Base-by-base conservation (phyloP, 2,888 invertebrate genomes). In the Chrysotoxum bicinctum region DNA sequence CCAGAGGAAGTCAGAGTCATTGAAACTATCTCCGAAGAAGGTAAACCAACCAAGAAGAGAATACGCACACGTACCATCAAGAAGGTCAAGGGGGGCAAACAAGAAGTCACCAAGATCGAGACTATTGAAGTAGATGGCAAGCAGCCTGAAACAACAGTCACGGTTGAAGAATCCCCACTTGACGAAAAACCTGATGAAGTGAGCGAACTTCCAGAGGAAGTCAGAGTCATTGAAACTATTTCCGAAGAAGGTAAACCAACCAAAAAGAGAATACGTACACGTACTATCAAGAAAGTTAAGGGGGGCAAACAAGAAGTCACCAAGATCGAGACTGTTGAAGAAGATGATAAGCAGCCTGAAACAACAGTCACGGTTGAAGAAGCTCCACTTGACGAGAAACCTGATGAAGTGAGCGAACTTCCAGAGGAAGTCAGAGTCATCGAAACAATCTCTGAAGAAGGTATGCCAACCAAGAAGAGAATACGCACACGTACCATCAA, bases 111-210 rank as follows among this genome's bases (percentile, higher is more conserved):
- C 3, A 90, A 90, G 88, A 91, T 92, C 72, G 89, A 90, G 45
- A 92, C 92, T 0, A 88, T 91, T 4, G 91, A 92, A 76, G 91
- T 91, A 88, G 91, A 91, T 50, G 89, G 88, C n/a, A 89, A 91
- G 62, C 86, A 88, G 2, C 91, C 92, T 0, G 89, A 90, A 5
- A 91, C 89, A 0, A 89, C 89, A 0, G 87, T 91, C 0, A 87
- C 87, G 7, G 88, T 88, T 10, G 88, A 87, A 76, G 89, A 73
- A 73, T 60, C 56, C 48, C 76, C 84, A 3, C 43, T 72, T 9
- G 70, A 76, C 16, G 66, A 88, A 74, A 83, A 87, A 74, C 77
- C 66, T 35, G n/a, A 89, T 87, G 62, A 91, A 89, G n/a, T 87
- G 2, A 12, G 81, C 43, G 84, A 84, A 68, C 70, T 87, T 6